Conservation (phyloP, 2,888 invertebrate genomes). For the Tenthredo distinguenda region DNA sequence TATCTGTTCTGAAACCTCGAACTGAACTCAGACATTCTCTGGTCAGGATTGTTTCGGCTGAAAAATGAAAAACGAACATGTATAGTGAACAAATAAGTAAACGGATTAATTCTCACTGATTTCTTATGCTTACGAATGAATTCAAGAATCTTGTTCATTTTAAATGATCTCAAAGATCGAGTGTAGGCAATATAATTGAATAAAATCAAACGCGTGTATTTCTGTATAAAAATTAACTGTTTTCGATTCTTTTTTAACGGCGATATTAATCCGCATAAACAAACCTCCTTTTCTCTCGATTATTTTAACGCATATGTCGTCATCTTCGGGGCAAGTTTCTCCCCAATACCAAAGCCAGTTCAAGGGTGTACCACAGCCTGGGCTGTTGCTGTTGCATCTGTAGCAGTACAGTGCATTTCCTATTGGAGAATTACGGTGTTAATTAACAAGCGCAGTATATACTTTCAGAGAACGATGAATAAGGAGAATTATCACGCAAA, state of each 20-base stretch:
- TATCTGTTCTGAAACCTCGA: constrained; percentile 88
- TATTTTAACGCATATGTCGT: constrained; percentile 94
- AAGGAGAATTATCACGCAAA: not conserved
- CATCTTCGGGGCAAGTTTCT: constrained; percentile 88
- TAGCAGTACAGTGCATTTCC: constrained; percentile 90
- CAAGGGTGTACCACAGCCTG: constrained; percentile 91
- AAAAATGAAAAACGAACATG: not conserved
- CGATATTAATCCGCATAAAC: no score
- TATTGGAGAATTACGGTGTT: constrained; percentile 67
- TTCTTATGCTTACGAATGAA: no score
- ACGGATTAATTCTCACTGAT: not conserved
- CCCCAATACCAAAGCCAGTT: constrained; percentile 91
- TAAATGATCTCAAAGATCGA: no score
- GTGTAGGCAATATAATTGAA: not conserved
- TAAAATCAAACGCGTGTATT: not conserved
- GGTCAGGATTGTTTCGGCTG: constrained; percentile 90
- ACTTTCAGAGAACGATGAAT: no score
- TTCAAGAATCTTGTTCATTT: no score
- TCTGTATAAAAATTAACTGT: not conserved
- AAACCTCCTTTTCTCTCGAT: constrained; percentile 91
- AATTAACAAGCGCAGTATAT: not conserved
- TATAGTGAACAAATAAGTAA: not conserved
- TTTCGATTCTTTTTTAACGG: no score
- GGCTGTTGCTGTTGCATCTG: constrained; percentile 92
- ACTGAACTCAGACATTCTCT: constrained; percentile 92